These are phyloP conservation scores for Malurus elegans DNA, from an alignment of 2,113 vertebrate species.

Conservation along the genomic window DNA sequence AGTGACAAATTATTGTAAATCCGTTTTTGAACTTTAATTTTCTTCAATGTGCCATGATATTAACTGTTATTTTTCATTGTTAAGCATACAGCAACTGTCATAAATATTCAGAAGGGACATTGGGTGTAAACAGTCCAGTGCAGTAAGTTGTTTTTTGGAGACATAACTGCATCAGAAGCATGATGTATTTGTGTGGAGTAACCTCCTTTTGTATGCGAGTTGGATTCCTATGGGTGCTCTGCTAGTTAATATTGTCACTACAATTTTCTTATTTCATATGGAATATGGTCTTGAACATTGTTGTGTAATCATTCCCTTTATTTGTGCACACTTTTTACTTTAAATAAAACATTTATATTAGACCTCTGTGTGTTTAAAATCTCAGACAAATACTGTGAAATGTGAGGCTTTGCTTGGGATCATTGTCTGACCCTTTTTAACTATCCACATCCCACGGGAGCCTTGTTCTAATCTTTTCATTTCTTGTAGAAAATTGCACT, in stretches of 20 bases:
- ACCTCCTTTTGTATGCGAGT: conserved; percentile 31
- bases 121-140: conserved; percentile 22
- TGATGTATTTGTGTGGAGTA: conserved; percentile 51
- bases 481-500: background rate
- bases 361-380: conserved; percentile 10
- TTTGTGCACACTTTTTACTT: conserved; percentile 75
- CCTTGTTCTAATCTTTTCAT: background rate
- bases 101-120: conserved; percentile 49
- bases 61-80: conserved; percentile 36
- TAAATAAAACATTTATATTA: conserved; percentile 76
- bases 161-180: conserved; percentile 44
- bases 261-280: conserved; percentile 46
- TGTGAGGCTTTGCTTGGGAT: background rate
- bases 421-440: background rate
- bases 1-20: conserved; percentile 52
- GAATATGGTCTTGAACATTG: conserved; percentile 42
- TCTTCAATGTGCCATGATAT: conserved; percentile 69
- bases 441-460: background rate
- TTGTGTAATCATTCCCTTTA: conserved; percentile 65
- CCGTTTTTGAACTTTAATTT: conserved; percentile 52
- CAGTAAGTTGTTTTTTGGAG: conserved; percentile 31
- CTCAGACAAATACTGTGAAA: background rate
- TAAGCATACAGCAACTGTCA: conserved; percentile 20
- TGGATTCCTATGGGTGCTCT: conserved; percentile 57
- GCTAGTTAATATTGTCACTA: conserved; percentile 48